Evolutionary conservation across 2,113 vertebrate genomes (phyloP).

Genomic region (Python bivittatus): DNA sequence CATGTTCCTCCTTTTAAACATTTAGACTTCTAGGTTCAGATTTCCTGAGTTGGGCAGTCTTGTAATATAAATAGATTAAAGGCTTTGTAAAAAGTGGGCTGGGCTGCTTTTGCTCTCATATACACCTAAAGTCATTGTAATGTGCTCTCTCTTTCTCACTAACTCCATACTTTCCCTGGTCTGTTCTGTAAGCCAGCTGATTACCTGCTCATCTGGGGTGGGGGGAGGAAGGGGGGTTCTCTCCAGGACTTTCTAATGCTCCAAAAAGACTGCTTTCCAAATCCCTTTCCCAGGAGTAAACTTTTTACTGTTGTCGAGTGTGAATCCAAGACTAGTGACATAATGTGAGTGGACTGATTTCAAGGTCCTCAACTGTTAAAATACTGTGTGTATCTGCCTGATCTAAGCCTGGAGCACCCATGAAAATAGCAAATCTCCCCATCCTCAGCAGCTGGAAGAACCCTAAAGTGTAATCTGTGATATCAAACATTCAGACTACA

Average conservation of each 20-base stretch:
- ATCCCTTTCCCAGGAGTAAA: constrained; percentile 11
- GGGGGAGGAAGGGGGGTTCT: neutral
- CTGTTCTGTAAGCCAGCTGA: constrained; percentile 4
- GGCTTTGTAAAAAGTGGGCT: neutral
- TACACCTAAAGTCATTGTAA: neutral
- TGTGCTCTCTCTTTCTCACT: neutral
- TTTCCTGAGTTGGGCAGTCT: neutral
- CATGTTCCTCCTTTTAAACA: constrained; percentile 8
- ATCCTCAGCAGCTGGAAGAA: neutral
- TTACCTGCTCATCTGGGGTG: constrained; percentile 8
- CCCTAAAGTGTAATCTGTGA: neutral
- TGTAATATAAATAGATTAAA: constrained; percentile 19
- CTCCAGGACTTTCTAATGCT: neutral
- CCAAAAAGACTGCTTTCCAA: neutral
- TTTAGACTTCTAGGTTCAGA: constrained; percentile 12
- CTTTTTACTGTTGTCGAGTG: neutral
- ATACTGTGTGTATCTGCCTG: neutral
- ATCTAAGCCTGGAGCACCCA: constrained; percentile 1
- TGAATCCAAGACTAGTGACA: constrained; percentile 17
- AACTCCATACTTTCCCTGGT: neutral
- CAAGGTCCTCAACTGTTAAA: constrained; percentile 12
- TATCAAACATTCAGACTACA: neutral
- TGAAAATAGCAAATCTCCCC: neutral
- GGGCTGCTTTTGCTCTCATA: neutral
- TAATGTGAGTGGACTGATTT: constrained; percentile 28